These are phyloP conservation scores for Felis chaus DNA, from an alignment of 2,113 vertebrate genomes.

Conservation along the genomic window DNA sequence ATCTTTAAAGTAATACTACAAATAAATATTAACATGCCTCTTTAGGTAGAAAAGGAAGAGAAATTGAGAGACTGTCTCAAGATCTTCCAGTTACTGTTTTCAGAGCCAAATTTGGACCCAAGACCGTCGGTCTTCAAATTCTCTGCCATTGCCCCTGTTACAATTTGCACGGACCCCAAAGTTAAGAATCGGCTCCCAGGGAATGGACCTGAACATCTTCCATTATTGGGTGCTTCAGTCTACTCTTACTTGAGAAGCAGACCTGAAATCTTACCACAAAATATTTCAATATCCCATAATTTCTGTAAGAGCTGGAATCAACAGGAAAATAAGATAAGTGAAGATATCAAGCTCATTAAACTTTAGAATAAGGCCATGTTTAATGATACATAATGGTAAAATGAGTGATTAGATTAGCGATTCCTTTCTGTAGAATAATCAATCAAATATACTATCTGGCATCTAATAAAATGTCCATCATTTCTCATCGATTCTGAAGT, in stretches of 20 bases:
- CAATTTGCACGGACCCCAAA: background rate
- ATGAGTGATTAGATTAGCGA: background rate
- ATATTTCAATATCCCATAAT: background rate
- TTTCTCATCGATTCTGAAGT: slow-evolving; percentile 36
- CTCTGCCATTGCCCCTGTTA: background rate
- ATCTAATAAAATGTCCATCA: background rate
- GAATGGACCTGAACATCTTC: background rate
- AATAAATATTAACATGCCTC: background rate
- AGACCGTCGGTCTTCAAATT: background rate
- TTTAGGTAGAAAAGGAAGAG: background rate
- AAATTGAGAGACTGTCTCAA: background rate
- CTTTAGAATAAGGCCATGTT: background rate
- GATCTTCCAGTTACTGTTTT: background rate
- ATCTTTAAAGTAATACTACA: background rate
- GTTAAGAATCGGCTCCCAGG: background rate
- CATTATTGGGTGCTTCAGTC: background rate
- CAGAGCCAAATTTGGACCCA: background rate
- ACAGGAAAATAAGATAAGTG: background rate
- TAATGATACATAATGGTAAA: background rate
- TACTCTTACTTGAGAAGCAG: background rate
- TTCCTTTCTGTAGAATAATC: slow-evolving; percentile 43
- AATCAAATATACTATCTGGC: background rate
- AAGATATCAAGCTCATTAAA: background rate
- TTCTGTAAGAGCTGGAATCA: slow-evolving; percentile 5
- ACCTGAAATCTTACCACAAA: background rate